Conservation (phyloP, 2,113 vertebrate species). For the Otus sunia region DNA sequence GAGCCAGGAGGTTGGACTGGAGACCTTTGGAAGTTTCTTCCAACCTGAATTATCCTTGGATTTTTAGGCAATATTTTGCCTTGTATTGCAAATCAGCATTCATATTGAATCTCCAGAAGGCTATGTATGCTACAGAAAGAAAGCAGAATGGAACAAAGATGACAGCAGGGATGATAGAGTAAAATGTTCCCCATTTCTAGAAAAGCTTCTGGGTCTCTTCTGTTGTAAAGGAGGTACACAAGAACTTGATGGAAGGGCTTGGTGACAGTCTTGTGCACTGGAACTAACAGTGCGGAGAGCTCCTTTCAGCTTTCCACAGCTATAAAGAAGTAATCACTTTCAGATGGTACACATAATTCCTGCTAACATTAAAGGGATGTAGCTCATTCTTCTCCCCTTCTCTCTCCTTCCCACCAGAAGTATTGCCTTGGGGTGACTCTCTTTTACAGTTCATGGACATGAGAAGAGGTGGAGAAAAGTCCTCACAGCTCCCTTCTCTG, state of each 20-base stretch:
- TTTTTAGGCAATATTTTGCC: background rate
- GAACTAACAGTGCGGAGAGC: background rate
- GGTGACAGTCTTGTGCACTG: background rate
- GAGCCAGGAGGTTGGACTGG: background rate
- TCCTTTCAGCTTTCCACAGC: background rate
- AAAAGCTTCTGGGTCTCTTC: background rate
- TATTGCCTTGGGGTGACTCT: background rate
- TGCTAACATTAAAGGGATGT: constrained; percentile 47
- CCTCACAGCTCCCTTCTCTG: background rate
- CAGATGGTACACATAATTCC: background rate
- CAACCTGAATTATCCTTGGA: background rate
- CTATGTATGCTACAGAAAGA: background rate
- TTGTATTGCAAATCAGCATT: background rate
- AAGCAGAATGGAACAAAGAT: background rate
- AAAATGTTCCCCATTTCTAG: background rate
- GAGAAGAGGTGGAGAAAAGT: background rate
- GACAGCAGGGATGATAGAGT: background rate
- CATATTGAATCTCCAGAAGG: background rate
- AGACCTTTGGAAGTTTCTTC: background rate
- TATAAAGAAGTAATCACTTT: background rate
- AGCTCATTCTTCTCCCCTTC: background rate
- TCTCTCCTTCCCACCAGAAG: background rate
- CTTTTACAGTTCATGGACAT: background rate
- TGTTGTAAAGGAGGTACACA: background rate
- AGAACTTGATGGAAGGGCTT: background rate